phyloP scores from a whole-genome alignment of 2,113 vertebrate species.

The Esox niger region DNA sequence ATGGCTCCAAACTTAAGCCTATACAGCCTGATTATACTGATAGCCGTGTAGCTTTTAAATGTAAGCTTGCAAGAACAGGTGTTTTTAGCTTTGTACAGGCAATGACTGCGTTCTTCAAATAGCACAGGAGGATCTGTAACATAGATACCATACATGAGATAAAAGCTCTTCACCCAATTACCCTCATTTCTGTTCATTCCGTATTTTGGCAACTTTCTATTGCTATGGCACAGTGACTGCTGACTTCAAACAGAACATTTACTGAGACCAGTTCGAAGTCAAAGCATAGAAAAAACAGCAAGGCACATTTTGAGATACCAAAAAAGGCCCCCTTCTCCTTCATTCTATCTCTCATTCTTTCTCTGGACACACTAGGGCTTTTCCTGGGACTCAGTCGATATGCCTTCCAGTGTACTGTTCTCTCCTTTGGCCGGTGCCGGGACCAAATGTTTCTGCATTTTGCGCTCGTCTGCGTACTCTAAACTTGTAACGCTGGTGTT shows the following conservation, averaged over 20 bases:
- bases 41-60: no score
- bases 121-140: no score
- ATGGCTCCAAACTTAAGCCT: no score
- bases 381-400: conserved; percentile 62
- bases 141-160: conserved; percentile 30
- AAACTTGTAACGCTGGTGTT: conserved; percentile 82
- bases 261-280: conserved; percentile 45
- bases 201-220: conserved; percentile 64
- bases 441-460: conserved; percentile 76
- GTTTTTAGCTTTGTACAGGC: no score
- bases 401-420: conserved; percentile 71
- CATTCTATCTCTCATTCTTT: conserved; percentile 18
- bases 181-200: conserved; percentile 28
- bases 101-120: no score
- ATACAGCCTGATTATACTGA: no score
- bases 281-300: conserved; percentile 64
- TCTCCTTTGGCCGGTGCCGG: conserved; percentile 81
- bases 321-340: conserved; percentile 28
- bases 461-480: conserved; percentile 72
- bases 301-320: conserved; percentile 72
- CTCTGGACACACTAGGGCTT: conserved; percentile 24
- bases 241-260: conserved; percentile 29
- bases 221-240: conserved; percentile 60
- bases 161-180: conserved; percentile 56
- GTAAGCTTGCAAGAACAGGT: no score